These are phyloP conservation scores for Nothura maculosa DNA, from an alignment of 2,797 vertebrate genomes.

Conservation along the genomic window DNA sequence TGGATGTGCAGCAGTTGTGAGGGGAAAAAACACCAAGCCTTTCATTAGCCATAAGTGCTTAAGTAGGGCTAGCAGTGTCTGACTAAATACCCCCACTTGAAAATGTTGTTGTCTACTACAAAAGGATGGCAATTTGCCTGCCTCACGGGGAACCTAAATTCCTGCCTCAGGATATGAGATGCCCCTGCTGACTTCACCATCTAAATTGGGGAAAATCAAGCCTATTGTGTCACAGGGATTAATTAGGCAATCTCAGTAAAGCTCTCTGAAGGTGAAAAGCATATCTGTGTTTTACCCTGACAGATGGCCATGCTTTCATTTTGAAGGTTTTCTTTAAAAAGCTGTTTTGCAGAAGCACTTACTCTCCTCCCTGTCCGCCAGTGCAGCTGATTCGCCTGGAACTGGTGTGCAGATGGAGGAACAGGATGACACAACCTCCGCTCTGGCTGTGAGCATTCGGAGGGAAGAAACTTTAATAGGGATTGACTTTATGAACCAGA, in stretches of 20 bases:
- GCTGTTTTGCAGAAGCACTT: slow-evolving; percentile 6
- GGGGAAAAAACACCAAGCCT: background rate
- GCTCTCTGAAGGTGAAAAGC: slow-evolving; percentile 34
- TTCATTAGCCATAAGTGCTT: background rate
- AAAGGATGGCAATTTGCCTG: background rate
- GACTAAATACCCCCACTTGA: background rate
- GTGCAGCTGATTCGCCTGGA: slow-evolving; percentile 28
- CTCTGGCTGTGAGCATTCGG: slow-evolving; percentile 14
- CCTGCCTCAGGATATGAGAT: slow-evolving; percentile 33
- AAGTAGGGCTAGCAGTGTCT: background rate
- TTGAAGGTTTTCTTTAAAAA: slow-evolving; percentile 21
- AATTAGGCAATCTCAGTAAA: slow-evolving; percentile 48
- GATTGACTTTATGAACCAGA: slow-evolving; percentile 9
- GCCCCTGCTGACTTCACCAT: slow-evolving; percentile 28
- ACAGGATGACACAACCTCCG: slow-evolving; percentile 20
- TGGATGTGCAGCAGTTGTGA: background rate
- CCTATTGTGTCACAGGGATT: slow-evolving; percentile 13
- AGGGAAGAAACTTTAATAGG: slow-evolving; percentile 14
- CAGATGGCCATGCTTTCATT: slow-evolving; percentile 48
- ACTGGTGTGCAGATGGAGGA: slow-evolving; percentile 10
- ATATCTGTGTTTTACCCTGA: background rate
- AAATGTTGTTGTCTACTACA: background rate
- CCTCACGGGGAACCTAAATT: background rate
- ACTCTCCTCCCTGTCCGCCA: slow-evolving; percentile 11
- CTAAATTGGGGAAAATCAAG: background rate